Conservation (phyloP, 2,113 vertebrate genomes). For the Ictidomys tridecemlineatus region DNA sequence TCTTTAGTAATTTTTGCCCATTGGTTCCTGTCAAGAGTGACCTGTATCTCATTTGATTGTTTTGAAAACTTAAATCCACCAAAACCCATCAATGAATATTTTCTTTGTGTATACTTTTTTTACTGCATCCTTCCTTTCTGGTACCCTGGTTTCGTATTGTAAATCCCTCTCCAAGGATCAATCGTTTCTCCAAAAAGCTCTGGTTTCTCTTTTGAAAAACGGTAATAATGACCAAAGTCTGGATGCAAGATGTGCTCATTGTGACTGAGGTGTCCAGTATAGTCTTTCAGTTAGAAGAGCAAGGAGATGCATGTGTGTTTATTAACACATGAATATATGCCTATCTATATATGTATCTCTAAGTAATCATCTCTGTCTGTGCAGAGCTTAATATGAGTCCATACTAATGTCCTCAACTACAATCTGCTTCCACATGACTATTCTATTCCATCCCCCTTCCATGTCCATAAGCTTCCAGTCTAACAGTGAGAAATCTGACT, state of each 20-base stretch:
- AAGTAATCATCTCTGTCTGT: background rate
- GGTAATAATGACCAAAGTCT: background rate
- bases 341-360: background rate
- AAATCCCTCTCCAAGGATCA: background rate
- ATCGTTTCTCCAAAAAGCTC: background rate
- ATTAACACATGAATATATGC: background rate
- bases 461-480: background rate
- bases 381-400: background rate
- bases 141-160: background rate
- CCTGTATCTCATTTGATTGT: background rate
- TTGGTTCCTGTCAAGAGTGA: background rate
- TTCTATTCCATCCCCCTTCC: background rate
- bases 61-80: too few relatives aligned
- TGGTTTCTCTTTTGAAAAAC: background rate
- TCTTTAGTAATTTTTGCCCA: background rate
- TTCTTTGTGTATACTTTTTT: background rate
- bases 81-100: background rate
- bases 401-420: background rate
- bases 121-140: background rate
- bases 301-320: background rate
- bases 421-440: background rate
- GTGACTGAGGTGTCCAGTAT: background rate
- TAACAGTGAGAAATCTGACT: background rate
- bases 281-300: background rate
- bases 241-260: background rate